Evolutionary conservation across 1,140 invertebrate genomes (phyloP).

Genomic region (Stegodyphus mimosarum): DNA sequence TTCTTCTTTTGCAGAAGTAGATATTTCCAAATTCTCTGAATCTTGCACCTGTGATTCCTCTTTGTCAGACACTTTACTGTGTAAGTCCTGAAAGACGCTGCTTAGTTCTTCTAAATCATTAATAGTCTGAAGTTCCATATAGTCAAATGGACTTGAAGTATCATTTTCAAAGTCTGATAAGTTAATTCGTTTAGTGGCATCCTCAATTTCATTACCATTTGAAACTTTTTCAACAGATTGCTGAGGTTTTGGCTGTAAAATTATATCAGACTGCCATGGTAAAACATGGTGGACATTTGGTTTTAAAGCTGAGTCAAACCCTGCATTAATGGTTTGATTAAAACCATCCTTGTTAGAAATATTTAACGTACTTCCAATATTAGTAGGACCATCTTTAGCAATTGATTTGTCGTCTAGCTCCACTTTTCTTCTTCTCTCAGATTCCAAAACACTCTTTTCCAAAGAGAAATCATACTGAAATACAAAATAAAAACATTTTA

Average conservation of each 20-base stretch:
- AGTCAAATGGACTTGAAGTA: conserved; percentile 90
- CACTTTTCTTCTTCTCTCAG: background rate
- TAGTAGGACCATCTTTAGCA: background rate
- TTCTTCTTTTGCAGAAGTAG: background rate
- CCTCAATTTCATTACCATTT: background rate
- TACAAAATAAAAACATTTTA: background rate
- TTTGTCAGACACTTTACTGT: background rate
- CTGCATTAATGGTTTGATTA: background rate
- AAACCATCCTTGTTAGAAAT: background rate
- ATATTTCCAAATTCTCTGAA: too few relatives aligned
- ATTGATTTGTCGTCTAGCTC: conserved; percentile 15
- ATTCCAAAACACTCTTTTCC: conserved; percentile 34
- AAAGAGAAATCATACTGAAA: conserved; percentile 57
- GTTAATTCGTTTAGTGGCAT: conserved; percentile 69
- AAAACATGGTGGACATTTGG: conserved; percentile 17
- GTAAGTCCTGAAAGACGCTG: conserved; percentile 68
- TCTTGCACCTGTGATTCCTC: background rate
- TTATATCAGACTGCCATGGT: conserved; percentile 19
- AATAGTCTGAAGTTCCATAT: conserved; percentile 88
- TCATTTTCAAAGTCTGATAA: conserved; percentile 83
- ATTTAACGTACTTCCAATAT: background rate
- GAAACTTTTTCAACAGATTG: conserved; percentile 3
- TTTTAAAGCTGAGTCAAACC: background rate
- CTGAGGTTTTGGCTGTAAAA: conserved; percentile 21
- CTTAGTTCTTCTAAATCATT: conserved; percentile 89